phyloP scores from a whole-genome alignment of 2,113 vertebrate genomes.

The Bubalus kerabau region DNA sequence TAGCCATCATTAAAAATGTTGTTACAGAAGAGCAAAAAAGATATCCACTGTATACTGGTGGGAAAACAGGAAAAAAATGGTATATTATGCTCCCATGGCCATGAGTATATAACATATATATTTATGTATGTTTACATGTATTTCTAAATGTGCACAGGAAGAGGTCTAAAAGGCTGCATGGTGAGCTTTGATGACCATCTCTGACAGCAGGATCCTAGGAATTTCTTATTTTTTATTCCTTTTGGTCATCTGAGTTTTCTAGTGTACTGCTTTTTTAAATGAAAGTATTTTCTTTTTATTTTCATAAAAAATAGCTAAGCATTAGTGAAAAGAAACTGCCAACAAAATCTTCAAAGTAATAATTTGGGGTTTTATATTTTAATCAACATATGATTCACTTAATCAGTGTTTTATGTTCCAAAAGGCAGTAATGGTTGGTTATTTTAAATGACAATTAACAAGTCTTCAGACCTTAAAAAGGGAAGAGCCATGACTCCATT shows the following conservation, averaged over 20 bases:
- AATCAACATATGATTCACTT: background rate
- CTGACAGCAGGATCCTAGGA: background rate
- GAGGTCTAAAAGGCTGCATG: background rate
- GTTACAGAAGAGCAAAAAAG: background rate
- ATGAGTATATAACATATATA: background rate
- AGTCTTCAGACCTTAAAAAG: background rate
- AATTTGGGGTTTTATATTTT: background rate
- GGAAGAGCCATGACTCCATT: background rate
- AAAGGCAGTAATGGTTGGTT: background rate
- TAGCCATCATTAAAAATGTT: background rate
- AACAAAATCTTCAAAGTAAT: background rate
- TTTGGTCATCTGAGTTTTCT: background rate
- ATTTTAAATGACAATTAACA: conserved; percentile 2
- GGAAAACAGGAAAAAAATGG: background rate
- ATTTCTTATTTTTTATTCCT: background rate
- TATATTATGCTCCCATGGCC: background rate
- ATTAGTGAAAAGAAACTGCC: background rate
- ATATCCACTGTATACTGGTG: background rate
- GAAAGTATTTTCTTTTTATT: background rate
- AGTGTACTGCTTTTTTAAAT: background rate
- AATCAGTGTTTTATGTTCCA: background rate
- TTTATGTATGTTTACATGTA: background rate
- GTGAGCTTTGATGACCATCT: background rate
- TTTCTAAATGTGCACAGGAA: background rate
- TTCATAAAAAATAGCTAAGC: conserved; percentile 7